Conservation (phyloP, 2,113 vertebrate species). For the Halcyon senegalensis region DNA sequence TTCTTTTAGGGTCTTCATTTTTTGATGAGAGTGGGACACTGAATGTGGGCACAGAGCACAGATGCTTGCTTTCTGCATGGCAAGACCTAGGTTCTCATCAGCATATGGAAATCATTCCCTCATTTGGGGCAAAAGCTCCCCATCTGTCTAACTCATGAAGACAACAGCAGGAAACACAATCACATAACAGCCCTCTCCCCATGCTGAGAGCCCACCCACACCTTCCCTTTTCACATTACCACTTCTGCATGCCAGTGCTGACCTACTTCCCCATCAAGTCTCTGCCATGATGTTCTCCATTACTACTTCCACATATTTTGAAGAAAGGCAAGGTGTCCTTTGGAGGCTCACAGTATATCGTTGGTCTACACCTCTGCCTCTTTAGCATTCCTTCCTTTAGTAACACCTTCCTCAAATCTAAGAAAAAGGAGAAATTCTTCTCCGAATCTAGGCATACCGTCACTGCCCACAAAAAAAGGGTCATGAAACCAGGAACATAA, state of each 20-base stretch:
- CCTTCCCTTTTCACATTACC: too few species aligned
- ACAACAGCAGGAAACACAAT: too few species aligned
- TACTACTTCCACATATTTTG: not conserved
- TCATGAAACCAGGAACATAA: not conserved
- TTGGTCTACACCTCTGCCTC: not conserved
- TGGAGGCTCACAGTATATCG: not conserved
- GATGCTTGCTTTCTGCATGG: not conserved
- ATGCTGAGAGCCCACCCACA: too few species aligned
- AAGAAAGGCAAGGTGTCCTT: not conserved
- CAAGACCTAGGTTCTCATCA: not conserved
- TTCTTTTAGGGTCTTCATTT: not conserved
- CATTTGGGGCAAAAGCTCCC: not conserved
- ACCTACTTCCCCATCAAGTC: too few species aligned
- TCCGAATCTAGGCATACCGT: not conserved
- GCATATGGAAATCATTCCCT: not conserved
- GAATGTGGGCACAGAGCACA: too few species aligned
- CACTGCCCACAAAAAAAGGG: not conserved
- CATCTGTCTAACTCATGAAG: not conserved
- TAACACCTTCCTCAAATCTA: not conserved
- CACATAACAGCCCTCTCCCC: too few species aligned
- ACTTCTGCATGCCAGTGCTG: too few species aligned
- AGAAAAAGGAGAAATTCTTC: not conserved
- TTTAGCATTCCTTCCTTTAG: not conserved
- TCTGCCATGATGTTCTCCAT: not conserved
- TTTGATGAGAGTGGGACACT: not conserved